A percentile compares a stretch with the other conserved stretches of the same genome.
Conservation (phyloP, 2,113 vertebrate species). For the Larimichthys polyactis region DNA sequence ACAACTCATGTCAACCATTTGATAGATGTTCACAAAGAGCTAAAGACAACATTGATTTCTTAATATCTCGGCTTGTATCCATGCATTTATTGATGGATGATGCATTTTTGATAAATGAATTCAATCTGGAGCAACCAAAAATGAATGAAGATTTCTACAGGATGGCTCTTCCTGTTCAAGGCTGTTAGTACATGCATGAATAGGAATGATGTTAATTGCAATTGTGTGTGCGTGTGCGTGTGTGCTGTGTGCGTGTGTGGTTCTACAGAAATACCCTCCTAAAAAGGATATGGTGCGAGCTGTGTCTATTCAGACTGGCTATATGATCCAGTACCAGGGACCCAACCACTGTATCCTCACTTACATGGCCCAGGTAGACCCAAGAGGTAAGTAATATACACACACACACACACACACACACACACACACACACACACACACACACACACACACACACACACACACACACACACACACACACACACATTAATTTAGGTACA, state of each 20-base stretch:
- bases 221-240: neutral
- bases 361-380: constrained; percentile 96
- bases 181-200: neutral
- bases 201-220: neutral
- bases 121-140: neutral
- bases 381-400: constrained; percentile 86
- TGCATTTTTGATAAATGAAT: neutral
- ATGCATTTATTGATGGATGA: neutral
- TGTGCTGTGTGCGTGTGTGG: neutral
- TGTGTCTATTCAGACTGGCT: constrained; percentile 95
- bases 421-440: constrained; percentile 2
- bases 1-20: neutral
- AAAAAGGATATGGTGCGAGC: constrained; percentile 95
- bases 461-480: neutral
- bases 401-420: constrained; percentile 18
- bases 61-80: neutral
- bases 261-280: constrained; percentile 92
- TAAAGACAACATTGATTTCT: neutral
- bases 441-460: constrained; percentile 3
- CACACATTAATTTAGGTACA: neutral
- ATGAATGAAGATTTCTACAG: neutral
- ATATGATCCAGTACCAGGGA: constrained; percentile 91
- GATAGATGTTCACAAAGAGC: neutral
- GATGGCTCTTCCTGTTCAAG: neutral
- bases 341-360: constrained; percentile 89